Evolutionary conservation across 2,888 invertebrate species (phyloP), one percentile per base, ranked within the genome.

Genomic region (Calameuta filiformis): DNA sequence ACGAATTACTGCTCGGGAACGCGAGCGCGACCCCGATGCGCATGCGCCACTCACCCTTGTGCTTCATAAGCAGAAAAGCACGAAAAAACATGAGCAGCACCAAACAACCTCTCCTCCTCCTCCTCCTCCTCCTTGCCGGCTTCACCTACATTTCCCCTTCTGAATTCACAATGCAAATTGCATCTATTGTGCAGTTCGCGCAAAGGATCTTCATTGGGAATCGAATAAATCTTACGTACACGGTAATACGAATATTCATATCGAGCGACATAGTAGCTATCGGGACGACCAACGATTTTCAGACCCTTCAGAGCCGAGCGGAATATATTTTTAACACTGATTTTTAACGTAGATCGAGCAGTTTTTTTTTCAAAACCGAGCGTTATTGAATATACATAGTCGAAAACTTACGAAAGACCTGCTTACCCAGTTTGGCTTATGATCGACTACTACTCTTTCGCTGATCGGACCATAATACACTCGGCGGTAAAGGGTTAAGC

Each of bases 1-100:
- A 89, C 90, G 90, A 87, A 88, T 88, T 86, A 90, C 90, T 90
- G 88, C 83, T 83, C 83, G 78, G 84, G 84, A 85, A 85, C 86
- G 85, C 86, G 84, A 85, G 81, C 35, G 73, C 74, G 23, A 73
- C 9, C n/a, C 74, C 35, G 0, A 6, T 15, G 85, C 85, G 87
- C 87, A 83, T 83, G 86, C 86, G 85, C 84, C 80, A 33, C 35
- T 73, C 73, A 35, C 35, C 35, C 34, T n/a, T 33, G 12, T 33
- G 71, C 71, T 71, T 33, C 71, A 31, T 56, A 56, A 56, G 40
- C 40, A 56, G 40, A 56, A 23, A 56, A 56, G 40, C 40, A 56
- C 40, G 40, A 56, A 56, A 56, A 56, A 56, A 56, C 40, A 56
- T 56, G 40, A 56, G 23, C 40, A 56, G 40, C 40, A 15, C 23